phyloP scores from a whole-genome alignment of 2,797 vertebrate genomes.

The Pampus argenteus region DNA sequence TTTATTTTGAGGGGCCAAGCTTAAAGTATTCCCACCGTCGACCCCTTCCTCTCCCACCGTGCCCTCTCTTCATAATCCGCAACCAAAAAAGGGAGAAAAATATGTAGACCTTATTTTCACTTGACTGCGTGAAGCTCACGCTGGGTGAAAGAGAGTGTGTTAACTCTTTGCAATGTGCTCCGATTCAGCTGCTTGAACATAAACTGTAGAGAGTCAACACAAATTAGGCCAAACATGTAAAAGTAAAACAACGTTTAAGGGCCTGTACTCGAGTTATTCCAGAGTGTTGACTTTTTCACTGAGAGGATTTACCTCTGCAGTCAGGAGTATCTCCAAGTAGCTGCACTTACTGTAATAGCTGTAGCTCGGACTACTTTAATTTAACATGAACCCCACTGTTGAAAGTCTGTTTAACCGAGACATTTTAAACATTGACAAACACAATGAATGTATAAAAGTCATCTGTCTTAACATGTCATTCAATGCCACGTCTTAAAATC shows the following conservation, averaged over 20 bases:
- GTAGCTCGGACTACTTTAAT: constrained; percentile 32
- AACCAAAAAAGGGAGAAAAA: constrained; percentile 78
- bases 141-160: constrained; percentile 47
- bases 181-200: constrained; percentile 17
- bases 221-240: constrained; percentile 7
- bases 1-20: constrained; percentile 76
- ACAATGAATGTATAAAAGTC: not conserved
- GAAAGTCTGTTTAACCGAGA: constrained; percentile 1
- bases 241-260: constrained; percentile 42
- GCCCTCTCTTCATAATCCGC: constrained; percentile 73
- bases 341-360: constrained; percentile 46
- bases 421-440: constrained; percentile 16
- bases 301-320: constrained; percentile 38
- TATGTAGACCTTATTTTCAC: constrained; percentile 80
- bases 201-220: not conserved
- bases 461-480: constrained; percentile 1
- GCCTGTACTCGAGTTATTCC: constrained; percentile 49
- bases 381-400: constrained; percentile 4
- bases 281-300: constrained; percentile 39
- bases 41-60: constrained; percentile 1
- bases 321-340: constrained; percentile 37
- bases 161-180: constrained; percentile 64
- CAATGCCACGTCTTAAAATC: not conserved
- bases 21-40: constrained; percentile 69
- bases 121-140: constrained; percentile 67